A percentile compares a stretch with the other conserved stretches of the same genome.
phyloP scores from a whole-genome alignment of 2,888 invertebrate species.

The Corbicula japonica region DNA sequence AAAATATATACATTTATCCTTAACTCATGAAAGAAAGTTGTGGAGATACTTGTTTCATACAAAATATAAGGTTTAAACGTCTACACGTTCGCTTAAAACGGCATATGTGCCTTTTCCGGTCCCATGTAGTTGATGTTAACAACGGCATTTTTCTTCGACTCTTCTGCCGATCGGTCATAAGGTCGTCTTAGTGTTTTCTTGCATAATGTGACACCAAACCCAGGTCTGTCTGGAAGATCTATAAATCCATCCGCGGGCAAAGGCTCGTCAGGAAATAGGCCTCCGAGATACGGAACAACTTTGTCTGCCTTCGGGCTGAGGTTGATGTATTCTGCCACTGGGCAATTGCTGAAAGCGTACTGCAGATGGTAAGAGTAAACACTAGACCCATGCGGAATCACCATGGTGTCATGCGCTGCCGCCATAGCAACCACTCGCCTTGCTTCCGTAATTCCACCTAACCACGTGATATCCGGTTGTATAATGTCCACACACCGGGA shows the following conservation, averaged over 20 bases:
- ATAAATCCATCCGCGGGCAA: slow-evolving; percentile 83
- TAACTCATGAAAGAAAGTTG: no score
- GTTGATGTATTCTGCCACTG: slow-evolving; percentile 84
- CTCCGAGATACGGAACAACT: slow-evolving; percentile 84
- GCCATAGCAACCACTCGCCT: slow-evolving; percentile 83
- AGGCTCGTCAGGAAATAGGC: slow-evolving; percentile 84
- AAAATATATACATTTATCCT: no score
- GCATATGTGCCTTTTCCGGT: slow-evolving; percentile 74
- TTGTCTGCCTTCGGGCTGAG: slow-evolving; percentile 81
- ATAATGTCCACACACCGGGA: slow-evolving; percentile 83
- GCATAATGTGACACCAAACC: slow-evolving; percentile 83
- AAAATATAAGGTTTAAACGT: no score
- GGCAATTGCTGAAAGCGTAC: slow-evolving; percentile 84
- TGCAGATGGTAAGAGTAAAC: slow-evolving; percentile 85
- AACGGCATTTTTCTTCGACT: slow-evolving; percentile 75
- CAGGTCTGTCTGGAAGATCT: slow-evolving; percentile 82
- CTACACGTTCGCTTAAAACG: slow-evolving; percentile 69
- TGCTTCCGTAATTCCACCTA: slow-evolving; percentile 85
- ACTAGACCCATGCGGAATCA: slow-evolving; percentile 85
- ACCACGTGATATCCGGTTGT: slow-evolving; percentile 85
- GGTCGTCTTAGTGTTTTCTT: slow-evolving; percentile 78
- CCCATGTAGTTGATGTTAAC: slow-evolving; percentile 72
- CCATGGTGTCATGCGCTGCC: slow-evolving; percentile 80
- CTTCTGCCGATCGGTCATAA: slow-evolving; percentile 74
- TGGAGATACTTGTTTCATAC: no score